Evolutionary conservation across 2,888 invertebrate species (phyloP).

Genomic region (Sinodicranocentrus sp.): DNA sequence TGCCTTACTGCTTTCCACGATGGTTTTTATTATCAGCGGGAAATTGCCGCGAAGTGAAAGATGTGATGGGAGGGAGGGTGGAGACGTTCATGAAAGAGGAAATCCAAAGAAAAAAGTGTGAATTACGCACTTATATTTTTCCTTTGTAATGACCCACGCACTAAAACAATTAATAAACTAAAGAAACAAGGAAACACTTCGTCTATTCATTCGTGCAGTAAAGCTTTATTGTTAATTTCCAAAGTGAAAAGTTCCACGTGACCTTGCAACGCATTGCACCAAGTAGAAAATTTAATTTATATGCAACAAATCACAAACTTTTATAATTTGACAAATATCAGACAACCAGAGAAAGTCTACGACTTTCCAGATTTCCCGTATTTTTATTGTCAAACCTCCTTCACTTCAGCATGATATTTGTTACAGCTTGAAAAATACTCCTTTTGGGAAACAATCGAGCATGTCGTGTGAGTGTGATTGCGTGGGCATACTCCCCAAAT

Average conservation of each 20-base stretch:
- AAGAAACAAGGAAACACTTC: background rate
- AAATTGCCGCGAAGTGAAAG: conserved; percentile 24
- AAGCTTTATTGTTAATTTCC: conserved; percentile 13
- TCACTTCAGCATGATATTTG: too few species aligned
- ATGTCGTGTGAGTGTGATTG: too few species aligned
- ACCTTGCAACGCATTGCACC: background rate
- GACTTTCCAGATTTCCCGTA: too few species aligned
- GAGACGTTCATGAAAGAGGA: background rate
- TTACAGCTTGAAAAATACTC: too few species aligned
- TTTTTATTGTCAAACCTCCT: too few species aligned
- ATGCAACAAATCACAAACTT: too few species aligned
- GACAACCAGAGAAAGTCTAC: too few species aligned
- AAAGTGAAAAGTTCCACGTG: conserved; percentile 46
- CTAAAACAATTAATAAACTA: conserved; percentile 50
- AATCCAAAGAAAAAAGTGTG: conserved; percentile 27
- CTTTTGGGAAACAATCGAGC: too few species aligned
- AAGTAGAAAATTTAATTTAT: too few species aligned
- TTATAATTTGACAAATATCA: too few species aligned
- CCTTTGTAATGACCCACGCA: conserved; percentile 35
- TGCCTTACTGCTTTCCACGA: conserved; percentile 35
- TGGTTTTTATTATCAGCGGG: conserved; percentile 19
- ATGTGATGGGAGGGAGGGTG: background rate
- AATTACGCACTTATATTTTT: conserved; percentile 20
- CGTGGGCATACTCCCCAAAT: background rate
- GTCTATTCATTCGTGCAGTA: background rate